Conservation (phyloP, 1,140 invertebrate species). For the Drosophila nigromelanica region DNA sequence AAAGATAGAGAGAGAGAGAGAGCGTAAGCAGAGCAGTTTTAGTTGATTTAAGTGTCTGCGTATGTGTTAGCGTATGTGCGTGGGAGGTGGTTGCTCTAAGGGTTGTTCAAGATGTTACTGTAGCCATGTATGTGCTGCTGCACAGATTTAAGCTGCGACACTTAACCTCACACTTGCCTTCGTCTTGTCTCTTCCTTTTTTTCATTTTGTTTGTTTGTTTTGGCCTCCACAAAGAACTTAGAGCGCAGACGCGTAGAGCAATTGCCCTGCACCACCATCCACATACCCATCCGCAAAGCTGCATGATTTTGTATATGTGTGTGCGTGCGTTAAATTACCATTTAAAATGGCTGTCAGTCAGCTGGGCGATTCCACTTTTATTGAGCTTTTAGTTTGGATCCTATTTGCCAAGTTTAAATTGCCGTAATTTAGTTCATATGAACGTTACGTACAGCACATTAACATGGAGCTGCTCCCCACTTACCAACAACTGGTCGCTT, state of each 20-base stretch:
- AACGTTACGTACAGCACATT: slow-evolving; percentile 5
- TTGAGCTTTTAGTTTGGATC: slow-evolving; percentile 80
- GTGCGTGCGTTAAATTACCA: slow-evolving; percentile 73
- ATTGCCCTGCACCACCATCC: slow-evolving; percentile 3
- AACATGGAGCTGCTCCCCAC: neutral
- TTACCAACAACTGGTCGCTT: neutral
- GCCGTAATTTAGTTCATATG: slow-evolving; percentile 64
- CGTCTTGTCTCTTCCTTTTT: slow-evolving; percentile 35
- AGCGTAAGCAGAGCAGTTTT: slow-evolving; percentile 47
- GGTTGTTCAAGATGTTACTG: slow-evolving; percentile 58
- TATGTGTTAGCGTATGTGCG: slow-evolving; percentile 37
- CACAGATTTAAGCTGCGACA: slow-evolving; percentile 78
- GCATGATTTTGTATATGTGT: slow-evolving; percentile 8
- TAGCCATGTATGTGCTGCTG: slow-evolving; percentile 19
- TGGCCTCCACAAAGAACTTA: slow-evolving; percentile 31
- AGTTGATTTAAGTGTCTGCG: slow-evolving; percentile 55
- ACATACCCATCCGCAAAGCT: neutral
- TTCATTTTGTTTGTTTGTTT: slow-evolving; percentile 20
- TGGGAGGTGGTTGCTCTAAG: slow-evolving; percentile 32
- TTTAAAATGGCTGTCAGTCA: slow-evolving; percentile 83
- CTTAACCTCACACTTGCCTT: slow-evolving; percentile 80
- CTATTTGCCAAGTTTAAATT: slow-evolving; percentile 80
- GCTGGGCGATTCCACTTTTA: slow-evolving; percentile 75
- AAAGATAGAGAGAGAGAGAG: slow-evolving; percentile 69
- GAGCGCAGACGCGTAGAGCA: slow-evolving; percentile 72